Percentiles rank a stretch among this genome's conserved stretches.
phyloP scores from a whole-genome alignment of 2,888 invertebrate genomes.

The Acanthosepion pharaonis region DNA sequence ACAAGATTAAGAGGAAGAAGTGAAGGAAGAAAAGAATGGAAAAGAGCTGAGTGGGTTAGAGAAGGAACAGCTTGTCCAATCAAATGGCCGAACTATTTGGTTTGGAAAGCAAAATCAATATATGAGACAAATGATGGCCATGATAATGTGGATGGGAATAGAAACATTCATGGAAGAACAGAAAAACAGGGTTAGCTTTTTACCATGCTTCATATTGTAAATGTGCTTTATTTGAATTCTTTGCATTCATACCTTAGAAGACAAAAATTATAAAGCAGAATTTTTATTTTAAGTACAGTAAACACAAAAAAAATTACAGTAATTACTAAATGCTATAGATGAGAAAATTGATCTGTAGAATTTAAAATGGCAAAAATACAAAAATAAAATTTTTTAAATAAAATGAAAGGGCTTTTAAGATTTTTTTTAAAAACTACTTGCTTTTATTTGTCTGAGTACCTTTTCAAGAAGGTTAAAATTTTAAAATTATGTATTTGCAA shows the following conservation, averaged over 20 bases:
- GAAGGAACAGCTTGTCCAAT: background rate
- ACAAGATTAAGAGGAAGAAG: background rate
- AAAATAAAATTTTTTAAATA: too few relatives aligned
- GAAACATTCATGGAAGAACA: background rate
- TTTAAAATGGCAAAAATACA: too few relatives aligned
- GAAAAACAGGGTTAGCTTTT: background rate
- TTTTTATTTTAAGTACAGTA: too few relatives aligned
- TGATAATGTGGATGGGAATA: slow-evolving; percentile 2
- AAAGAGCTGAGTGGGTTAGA: background rate
- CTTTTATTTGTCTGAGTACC: too few relatives aligned
- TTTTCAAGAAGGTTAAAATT: too few relatives aligned
- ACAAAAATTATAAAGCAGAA: background rate
- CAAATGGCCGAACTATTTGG: background rate
- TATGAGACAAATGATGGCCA: background rate
- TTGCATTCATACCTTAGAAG: background rate
- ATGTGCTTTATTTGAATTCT: too few relatives aligned
- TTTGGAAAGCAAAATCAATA: background rate
- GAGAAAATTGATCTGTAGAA: too few relatives aligned
- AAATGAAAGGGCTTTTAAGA: too few relatives aligned
- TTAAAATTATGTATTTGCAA: too few relatives aligned
- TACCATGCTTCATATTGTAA: background rate
- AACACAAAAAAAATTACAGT: too few relatives aligned
- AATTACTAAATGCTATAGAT: too few relatives aligned
- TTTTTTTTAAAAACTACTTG: too few relatives aligned
- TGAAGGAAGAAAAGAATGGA: background rate